A percentile compares a stretch with the other conserved stretches of the same genome.
These are phyloP conservation scores for Lasioglossum baleicum DNA, from an alignment of 1,140 invertebrate species.

Conservation along the genomic window DNA sequence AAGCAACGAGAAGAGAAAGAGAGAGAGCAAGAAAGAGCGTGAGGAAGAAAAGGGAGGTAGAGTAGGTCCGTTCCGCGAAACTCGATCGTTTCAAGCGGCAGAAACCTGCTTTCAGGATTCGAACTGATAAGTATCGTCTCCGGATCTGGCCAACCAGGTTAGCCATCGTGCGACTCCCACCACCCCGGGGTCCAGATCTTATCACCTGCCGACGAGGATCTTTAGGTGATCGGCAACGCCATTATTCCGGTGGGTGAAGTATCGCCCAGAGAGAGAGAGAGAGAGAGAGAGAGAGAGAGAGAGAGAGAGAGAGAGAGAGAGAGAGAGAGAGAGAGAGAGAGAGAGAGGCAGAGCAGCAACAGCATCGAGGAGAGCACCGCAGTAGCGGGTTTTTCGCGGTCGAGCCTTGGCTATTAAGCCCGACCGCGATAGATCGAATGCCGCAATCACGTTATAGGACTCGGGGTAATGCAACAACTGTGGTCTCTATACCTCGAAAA, in stretches of 20 bases:
- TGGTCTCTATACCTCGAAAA: too few species aligned
- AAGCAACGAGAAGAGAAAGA: neutral
- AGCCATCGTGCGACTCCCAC: constrained; percentile 20
- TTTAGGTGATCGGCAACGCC: constrained; percentile 41
- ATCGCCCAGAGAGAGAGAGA: neutral
- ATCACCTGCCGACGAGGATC: constrained; percentile 30
- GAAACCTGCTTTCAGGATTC: constrained; percentile 50
- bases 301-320: too few species aligned
- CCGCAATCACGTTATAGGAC: neutral
- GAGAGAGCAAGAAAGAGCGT: neutral
- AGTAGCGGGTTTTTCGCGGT: constrained; percentile 23
- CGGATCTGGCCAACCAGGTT: constrained; percentile 8
- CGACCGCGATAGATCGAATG: constrained; percentile 6
- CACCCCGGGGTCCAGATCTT: constrained; percentile 36
- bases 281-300: too few species aligned
- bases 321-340: too few species aligned
- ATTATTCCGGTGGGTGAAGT: constrained; percentile 31
- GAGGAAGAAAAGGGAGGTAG: neutral
- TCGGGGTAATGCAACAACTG: neutral
- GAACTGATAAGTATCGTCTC: constrained; percentile 44
- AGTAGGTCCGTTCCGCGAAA: constrained; percentile 36
- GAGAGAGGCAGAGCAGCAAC: too few species aligned
- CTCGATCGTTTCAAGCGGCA: constrained; percentile 55
- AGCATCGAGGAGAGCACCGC: too few species aligned
- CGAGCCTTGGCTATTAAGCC: neutral